Evolutionary conservation across 2,113 vertebrate species (phyloP), one percentile per base, ranked within the genome.

Genomic region (Salvelinus namaycush): DNA sequence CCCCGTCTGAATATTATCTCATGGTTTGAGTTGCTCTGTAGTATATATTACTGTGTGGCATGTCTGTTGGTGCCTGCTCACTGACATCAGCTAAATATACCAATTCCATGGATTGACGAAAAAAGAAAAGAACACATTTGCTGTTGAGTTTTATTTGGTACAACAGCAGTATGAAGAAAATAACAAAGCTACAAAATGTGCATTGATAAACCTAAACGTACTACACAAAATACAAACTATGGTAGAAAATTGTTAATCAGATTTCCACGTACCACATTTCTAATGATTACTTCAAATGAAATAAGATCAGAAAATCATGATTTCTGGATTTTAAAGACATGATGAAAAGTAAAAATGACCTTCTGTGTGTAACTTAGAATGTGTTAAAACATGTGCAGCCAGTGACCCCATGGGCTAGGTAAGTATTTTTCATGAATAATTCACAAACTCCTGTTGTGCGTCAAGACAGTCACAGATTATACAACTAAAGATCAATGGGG

Each of bases 181-280:
- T 18, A 54, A 44, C 67, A 79, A 76, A 54, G 26, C 7, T 69
- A 79, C 83, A 87, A 76, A 76, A 68, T 51, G 27, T 79, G 4
- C 59, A 62, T n/a, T 78, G 74, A 84, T 71, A 81, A 72, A 80
- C 79, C 82, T 16, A 82, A 74, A 85, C 5, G 48, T 27, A 76
- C 82, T 51, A 22, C 18, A 76, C 11, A 27, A 1, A 66, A 77
- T 24, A 44, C 39, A 5, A 54, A 75, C 39, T 49, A 70, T 49
- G 34, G 22, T 72, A 70, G 49, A 70, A 79, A 72, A 34, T 76
- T 64, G 65, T 20, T 81, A 3, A 65, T 57, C 14, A 68, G 70
- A 49, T 51, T 1, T 24, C 8, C 39, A 11, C 8, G 9, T 44
- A 54, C 16, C 3, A 54, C 51, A 54, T 16, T 68, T 57, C 54